Evolutionary conservation across 1,140 invertebrate species (phyloP).

Genomic region (Steinernema feltiae): DNA sequence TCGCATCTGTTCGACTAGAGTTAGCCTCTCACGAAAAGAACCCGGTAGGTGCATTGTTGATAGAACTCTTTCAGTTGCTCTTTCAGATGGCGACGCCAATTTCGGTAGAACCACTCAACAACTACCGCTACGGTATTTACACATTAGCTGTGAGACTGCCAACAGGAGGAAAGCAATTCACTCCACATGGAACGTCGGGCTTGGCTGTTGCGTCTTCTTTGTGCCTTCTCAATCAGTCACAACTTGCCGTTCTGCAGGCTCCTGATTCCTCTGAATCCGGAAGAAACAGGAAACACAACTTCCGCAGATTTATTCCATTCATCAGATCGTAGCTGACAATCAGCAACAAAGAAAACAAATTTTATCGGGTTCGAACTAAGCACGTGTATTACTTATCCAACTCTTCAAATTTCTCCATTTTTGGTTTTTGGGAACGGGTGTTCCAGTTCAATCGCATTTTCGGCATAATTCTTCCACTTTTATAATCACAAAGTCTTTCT

Average conservation of each 20-base stretch:
- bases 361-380: conserved; percentile 3
- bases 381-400: neutral
- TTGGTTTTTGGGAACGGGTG: conserved; percentile 1
- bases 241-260: conserved; percentile 45
- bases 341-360: neutral
- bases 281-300: conserved; percentile 29
- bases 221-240: conserved; percentile 50
- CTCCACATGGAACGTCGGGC: conserved; percentile 54
- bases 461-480: neutral
- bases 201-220: conserved; percentile 51
- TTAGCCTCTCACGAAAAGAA: conserved; percentile 12
- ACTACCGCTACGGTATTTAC: conserved; percentile 52
- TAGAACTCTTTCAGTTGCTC: neutral
- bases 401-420: neutral
- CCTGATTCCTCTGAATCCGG: conserved; percentile 25
- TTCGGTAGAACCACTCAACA: conserved; percentile 52
- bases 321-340: conserved; percentile 13
- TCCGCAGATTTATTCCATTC: conserved; percentile 26
- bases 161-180: conserved; percentile 47
- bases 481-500: neutral
- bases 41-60: conserved; percentile 18
- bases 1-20: conserved; percentile 20
- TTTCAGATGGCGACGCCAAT: conserved; percentile 49
- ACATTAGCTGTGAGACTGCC: conserved; percentile 53
- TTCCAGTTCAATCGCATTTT: neutral